phyloP scores from a whole-genome alignment of 2,888 invertebrate species.

The Alloscopus bannaensis region DNA sequence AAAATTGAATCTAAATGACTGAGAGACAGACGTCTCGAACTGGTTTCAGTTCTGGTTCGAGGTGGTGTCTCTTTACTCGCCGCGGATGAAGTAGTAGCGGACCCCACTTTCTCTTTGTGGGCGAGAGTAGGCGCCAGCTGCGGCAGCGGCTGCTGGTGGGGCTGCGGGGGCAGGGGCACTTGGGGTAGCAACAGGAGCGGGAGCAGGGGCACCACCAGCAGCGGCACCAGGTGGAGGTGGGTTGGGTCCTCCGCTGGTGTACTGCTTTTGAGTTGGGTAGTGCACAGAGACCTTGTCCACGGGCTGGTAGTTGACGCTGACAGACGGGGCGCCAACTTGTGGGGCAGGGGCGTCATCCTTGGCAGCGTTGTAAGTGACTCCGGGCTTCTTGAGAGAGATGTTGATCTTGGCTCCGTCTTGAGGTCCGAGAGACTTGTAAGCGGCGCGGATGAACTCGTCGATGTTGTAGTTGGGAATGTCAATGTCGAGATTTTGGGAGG shows the following conservation, averaged over 20 bases:
- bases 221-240: neutral
- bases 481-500: slow-evolving; percentile 51
- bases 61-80: too few relatives aligned
- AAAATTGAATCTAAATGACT: too few relatives aligned
- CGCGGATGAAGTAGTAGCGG: slow-evolving; percentile 52
- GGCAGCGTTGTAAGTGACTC: slow-evolving; percentile 46
- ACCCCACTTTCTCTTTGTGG: slow-evolving; percentile 51
- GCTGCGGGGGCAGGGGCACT: neutral
- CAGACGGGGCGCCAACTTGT: slow-evolving; percentile 44
- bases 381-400: slow-evolving; percentile 54
- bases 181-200: slow-evolving; percentile 8
- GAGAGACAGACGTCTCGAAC: too few relatives aligned
- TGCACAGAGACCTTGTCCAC: slow-evolving; percentile 55
- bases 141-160: neutral
- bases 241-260: slow-evolving; percentile 22
- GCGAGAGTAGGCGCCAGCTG: slow-evolving; percentile 30
- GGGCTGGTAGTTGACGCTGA: slow-evolving; percentile 54
- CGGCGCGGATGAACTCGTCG: slow-evolving; percentile 58
- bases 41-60: too few relatives aligned
- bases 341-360: slow-evolving; percentile 28
- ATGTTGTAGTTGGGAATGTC: slow-evolving; percentile 60
- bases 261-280: slow-evolving; percentile 54
- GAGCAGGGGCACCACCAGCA: slow-evolving; percentile 15
- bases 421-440: slow-evolving; percentile 45
- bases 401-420: slow-evolving; percentile 56